These are phyloP conservation scores for Holothuria leucospilota DNA, from an alignment of 53 echinoderm and acorn worm genomes.

Conservation along the genomic window DNA sequence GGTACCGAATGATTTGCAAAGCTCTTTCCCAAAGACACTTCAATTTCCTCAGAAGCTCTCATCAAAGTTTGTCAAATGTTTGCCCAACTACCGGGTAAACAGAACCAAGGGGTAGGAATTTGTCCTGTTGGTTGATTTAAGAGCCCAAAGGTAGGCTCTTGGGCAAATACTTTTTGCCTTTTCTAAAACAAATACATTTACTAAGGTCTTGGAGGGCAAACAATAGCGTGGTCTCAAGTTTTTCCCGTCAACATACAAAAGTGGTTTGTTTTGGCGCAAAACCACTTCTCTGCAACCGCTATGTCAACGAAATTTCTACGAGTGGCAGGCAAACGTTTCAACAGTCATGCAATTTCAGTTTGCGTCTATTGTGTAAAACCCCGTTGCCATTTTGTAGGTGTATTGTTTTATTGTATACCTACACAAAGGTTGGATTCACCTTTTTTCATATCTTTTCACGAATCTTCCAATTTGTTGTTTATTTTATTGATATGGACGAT, in stretches of 20 bases:
- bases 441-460: too few relatives aligned
- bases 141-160: slow-evolving; percentile 45
- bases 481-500: too few relatives aligned
- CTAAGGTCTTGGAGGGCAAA: slow-evolving; percentile 41
- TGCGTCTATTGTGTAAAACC: slow-evolving; percentile 8
- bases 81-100: slow-evolving; percentile 41
- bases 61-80: slow-evolving; percentile 30
- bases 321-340: slow-evolving; percentile 22
- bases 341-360: slow-evolving; percentile 9
- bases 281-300: slow-evolving; percentile 47
- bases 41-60: slow-evolving; percentile 11
- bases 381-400: slow-evolving; percentile 12
- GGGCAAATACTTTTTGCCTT: slow-evolving; percentile 32
- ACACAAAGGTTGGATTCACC: too few relatives aligned
- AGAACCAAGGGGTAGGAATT: slow-evolving; percentile 29
- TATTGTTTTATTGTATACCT: slow-evolving; percentile 19
- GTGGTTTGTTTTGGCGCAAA: slow-evolving; percentile 48
- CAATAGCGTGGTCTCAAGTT: slow-evolving; percentile 31
- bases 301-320: slow-evolving; percentile 25
- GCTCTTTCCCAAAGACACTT: neutral
- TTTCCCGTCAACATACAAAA: slow-evolving; percentile 40
- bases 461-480: too few relatives aligned
- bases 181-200: slow-evolving; percentile 43
- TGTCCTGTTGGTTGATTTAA: slow-evolving; percentile 39
- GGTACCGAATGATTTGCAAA: neutral